Conservation (phyloP, 2,888 invertebrate species). For the Tethea ocularis region DNA sequence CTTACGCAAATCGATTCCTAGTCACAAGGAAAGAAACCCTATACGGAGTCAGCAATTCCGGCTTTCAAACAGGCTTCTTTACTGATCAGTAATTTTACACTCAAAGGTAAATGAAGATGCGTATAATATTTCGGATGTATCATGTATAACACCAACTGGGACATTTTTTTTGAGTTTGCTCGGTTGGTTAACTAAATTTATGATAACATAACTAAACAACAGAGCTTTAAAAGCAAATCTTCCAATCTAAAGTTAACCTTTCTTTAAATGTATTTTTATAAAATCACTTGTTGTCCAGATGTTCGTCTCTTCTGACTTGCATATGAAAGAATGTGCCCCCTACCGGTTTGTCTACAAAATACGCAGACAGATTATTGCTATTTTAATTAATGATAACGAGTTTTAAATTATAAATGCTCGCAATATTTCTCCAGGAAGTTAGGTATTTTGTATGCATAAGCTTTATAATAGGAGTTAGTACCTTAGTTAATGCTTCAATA, state of each 20-base stretch:
- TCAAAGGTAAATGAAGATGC: constrained; percentile 23
- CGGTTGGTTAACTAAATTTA: too few species aligned
- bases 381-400: neutral
- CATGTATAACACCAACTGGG: neutral
- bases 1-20: constrained; percentile 38
- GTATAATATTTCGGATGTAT: constrained; percentile 1
- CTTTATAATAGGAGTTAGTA: neutral
- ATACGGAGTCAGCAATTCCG: constrained; percentile 32
- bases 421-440: neutral
- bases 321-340: neutral
- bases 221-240: neutral
- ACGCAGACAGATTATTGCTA: neutral
- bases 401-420: neutral
- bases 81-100: constrained; percentile 37
- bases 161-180: too few species aligned
- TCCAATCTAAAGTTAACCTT: neutral
- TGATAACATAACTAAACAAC: too few species aligned
- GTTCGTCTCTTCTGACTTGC: neutral
- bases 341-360: neutral
- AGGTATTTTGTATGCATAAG: neutral
- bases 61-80: constrained; percentile 44
- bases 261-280: neutral
- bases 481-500: neutral
- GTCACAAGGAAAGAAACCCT: constrained; percentile 58
- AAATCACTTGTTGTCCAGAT: neutral